phyloP scores from a whole-genome alignment of 2,797 vertebrate species.

The Pangasius sanitwongsei region DNA sequence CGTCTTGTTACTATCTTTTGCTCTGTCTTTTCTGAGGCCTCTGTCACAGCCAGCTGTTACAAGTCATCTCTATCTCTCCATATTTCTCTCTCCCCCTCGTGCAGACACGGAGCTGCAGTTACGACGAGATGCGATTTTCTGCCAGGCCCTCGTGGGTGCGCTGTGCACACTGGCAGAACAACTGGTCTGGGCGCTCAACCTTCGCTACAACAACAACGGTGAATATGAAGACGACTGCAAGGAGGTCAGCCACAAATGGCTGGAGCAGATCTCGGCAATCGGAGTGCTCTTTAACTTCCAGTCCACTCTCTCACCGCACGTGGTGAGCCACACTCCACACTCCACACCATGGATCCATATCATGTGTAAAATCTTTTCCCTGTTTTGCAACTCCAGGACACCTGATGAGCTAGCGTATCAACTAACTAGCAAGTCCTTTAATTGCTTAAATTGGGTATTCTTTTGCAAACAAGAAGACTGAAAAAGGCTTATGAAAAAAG shows the following conservation, averaged over 20 bases:
- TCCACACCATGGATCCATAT: too few relatives aligned
- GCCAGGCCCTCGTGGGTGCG: constrained; percentile 89
- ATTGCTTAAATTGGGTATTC: too few relatives aligned
- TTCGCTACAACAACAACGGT: constrained; percentile 92
- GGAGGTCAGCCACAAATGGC: constrained; percentile 96
- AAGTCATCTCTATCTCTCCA: not conserved
- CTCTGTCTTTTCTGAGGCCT: not conserved
- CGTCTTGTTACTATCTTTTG: constrained; percentile 21
- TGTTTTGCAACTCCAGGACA: too few relatives aligned
- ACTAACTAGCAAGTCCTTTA: not conserved
- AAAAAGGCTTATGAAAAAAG: not conserved
- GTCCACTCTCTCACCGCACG: constrained; percentile 82
- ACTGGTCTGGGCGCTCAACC: constrained; percentile 86
- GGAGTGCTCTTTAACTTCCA: constrained; percentile 92
- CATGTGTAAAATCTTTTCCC: not conserved
- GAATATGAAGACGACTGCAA: constrained; percentile 96
- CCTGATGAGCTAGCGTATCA: not conserved
- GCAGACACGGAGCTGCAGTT: constrained; percentile 92
- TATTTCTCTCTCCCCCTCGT: not conserved
- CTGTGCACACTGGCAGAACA: constrained; percentile 92
- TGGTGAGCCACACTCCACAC: constrained; percentile 75
- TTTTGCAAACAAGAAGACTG: not conserved
- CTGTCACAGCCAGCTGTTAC: constrained; percentile 32
- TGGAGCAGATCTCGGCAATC: constrained; percentile 92
- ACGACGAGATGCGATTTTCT: constrained; percentile 91